phyloP scores from a whole-genome alignment of 2,888 invertebrate genomes.

The Drosophila multiciliata region DNA sequence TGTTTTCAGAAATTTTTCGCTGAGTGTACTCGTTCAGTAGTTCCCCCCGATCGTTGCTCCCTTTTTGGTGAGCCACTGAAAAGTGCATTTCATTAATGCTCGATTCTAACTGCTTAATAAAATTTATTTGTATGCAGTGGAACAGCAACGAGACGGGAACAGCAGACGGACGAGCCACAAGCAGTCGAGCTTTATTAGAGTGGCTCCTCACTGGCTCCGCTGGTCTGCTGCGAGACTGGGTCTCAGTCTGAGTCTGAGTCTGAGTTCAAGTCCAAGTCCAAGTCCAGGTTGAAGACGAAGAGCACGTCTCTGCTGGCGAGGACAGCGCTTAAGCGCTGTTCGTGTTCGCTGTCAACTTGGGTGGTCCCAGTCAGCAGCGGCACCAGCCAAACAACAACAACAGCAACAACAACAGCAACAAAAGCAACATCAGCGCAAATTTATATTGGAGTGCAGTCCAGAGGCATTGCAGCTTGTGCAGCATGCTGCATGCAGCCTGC shows the following conservation, averaged over 20 bases:
- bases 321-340: conserved; percentile 79
- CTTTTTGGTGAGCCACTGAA: background rate
- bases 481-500: conserved; percentile 39
- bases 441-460: conserved; percentile 26
- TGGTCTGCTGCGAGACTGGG: background rate
- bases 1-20: background rate
- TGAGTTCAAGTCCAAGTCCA: conserved; percentile 3
- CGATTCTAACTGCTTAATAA: conserved; percentile 80
- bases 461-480: conserved; percentile 28
- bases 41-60: background rate
- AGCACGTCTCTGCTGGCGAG: conserved; percentile 42
- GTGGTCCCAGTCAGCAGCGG: conserved; percentile 73
- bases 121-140: conserved; percentile 72
- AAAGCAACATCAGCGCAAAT: conserved; percentile 24
- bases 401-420: conserved; percentile 27
- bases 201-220: conserved; percentile 48
- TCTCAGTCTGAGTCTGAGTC: conserved; percentile 6
- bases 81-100: conserved; percentile 77
- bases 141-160: conserved; percentile 26
- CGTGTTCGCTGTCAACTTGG: conserved; percentile 84
- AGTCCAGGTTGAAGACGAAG: background rate
- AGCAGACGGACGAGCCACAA: conserved; percentile 1
- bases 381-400: conserved; percentile 42
- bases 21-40: conserved; percentile 11
- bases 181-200: conserved; percentile 69